phyloP scores from a whole-genome alignment of 2,888 invertebrate species.

The Ormyrus thymus region DNA sequence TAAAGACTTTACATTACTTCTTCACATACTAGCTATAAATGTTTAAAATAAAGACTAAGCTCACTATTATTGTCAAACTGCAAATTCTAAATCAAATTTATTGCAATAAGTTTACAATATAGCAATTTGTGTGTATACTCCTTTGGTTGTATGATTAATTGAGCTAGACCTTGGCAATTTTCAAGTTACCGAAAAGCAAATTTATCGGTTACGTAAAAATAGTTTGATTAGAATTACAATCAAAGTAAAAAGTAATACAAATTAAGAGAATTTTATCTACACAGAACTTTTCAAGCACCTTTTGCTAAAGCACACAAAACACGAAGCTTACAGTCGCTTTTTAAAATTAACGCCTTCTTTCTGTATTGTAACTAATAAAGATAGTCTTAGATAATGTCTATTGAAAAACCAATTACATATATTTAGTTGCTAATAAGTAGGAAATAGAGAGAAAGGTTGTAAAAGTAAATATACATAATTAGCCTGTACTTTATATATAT shows the following conservation, averaged over 20 bases:
- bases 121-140: neutral
- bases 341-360: constrained; percentile 25
- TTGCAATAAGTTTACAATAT: neutral
- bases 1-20: neutral
- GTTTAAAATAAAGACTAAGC: neutral
- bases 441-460: neutral
- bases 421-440: constrained; percentile 11
- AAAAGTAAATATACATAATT: constrained; percentile 3
- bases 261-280: constrained; percentile 12
- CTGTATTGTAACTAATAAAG: neutral
- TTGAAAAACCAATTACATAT: neutral
- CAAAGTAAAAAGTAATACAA: constrained; percentile 1
- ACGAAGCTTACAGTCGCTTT: constrained; percentile 45
- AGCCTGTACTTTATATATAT: no score
- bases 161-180: neutral
- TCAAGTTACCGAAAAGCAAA: neutral
- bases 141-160: neutral
- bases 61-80: neutral
- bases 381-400: neutral
- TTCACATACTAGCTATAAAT: neutral
- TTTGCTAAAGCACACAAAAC: constrained; percentile 44
- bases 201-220: neutral
- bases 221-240: neutral
- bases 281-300: constrained; percentile 49
- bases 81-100: neutral